Evolutionary conservation across 2,113 vertebrate species (phyloP).

Genomic region (Etheostoma cragini): DNA sequence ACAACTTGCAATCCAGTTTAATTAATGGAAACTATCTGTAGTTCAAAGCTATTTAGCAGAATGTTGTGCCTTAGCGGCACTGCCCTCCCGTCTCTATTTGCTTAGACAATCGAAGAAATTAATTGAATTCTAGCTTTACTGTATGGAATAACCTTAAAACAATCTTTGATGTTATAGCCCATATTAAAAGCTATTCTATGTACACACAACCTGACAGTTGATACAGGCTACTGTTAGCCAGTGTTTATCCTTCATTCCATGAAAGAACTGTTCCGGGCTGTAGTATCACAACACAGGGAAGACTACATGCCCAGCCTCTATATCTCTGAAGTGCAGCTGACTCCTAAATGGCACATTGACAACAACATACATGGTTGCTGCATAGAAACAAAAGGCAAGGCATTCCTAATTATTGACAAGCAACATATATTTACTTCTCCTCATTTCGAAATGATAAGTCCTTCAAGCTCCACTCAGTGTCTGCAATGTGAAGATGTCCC

Average conservation of each 20-base stretch:
- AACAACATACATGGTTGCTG: conserved; percentile 80
- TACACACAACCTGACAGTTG: conserved; percentile 62
- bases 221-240: conserved; percentile 68
- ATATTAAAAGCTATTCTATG: conserved; percentile 64
- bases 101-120: conserved; percentile 75
- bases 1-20: conserved; percentile 82
- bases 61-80: conserved; percentile 64
- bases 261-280: conserved; percentile 72
- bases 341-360: conserved; percentile 82
- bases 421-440: conserved; percentile 84
- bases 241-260: conserved; percentile 76
- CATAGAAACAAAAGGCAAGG: conserved; percentile 80
- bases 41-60: conserved; percentile 80
- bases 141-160: conserved; percentile 69
- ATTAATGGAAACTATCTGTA: conserved; percentile 81
- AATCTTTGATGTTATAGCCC: conserved; percentile 75
- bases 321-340: conserved; percentile 83
- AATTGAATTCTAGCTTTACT: conserved; percentile 76
- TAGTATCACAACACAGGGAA: conserved; percentile 75
- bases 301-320: conserved; percentile 76
- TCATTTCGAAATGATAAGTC: conserved; percentile 81
- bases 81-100: conserved; percentile 69
- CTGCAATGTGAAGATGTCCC: conserved; percentile 81
- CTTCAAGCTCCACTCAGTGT: conserved; percentile 76
- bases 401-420: conserved; percentile 85